A percentile compares a stretch with the other conserved stretches of the same genome.
These are phyloP conservation scores for Phoxinus phoxinus DNA, from an alignment of 2,113 vertebrate genomes.

Conservation along the genomic window DNA sequence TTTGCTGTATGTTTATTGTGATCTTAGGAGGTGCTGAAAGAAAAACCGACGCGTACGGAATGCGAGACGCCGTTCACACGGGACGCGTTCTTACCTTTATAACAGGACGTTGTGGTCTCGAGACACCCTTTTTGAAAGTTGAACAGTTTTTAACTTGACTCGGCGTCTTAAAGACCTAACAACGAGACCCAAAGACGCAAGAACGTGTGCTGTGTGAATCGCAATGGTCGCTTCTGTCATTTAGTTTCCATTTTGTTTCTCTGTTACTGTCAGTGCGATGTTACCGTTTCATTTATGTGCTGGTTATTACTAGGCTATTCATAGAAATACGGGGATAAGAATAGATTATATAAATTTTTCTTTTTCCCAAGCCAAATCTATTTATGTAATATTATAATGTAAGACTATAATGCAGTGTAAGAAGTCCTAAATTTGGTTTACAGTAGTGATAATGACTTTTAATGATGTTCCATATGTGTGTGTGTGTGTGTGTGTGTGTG, in stretches of 20 bases:
- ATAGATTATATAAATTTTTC: neutral
- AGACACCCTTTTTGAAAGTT: conserved; percentile 6
- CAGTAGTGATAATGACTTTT: neutral
- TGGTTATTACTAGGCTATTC: neutral
- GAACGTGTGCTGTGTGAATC: neutral
- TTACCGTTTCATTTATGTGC: neutral
- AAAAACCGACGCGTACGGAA: neutral
- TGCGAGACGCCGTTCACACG: neutral
- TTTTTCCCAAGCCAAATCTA: neutral
- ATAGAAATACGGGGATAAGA: neutral
- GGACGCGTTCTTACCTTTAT: neutral
- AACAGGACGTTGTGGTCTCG: neutral
- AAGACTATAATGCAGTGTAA: neutral
- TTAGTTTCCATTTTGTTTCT: conserved; percentile 49
- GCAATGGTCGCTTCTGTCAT: conserved; percentile 30
- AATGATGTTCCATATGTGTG: neutral
- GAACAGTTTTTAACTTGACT: conserved; percentile 13
- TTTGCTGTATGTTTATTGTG: conserved; percentile 7
- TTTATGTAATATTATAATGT: neutral
- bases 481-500: no score
- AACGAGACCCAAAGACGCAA: neutral
- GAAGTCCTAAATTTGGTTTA: neutral
- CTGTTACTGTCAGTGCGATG: conserved; percentile 37
- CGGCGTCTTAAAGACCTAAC: neutral
- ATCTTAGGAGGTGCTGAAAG: neutral